Conservation (phyloP, 2,113 vertebrate genomes). For the Pluvianellus socialis region DNA sequence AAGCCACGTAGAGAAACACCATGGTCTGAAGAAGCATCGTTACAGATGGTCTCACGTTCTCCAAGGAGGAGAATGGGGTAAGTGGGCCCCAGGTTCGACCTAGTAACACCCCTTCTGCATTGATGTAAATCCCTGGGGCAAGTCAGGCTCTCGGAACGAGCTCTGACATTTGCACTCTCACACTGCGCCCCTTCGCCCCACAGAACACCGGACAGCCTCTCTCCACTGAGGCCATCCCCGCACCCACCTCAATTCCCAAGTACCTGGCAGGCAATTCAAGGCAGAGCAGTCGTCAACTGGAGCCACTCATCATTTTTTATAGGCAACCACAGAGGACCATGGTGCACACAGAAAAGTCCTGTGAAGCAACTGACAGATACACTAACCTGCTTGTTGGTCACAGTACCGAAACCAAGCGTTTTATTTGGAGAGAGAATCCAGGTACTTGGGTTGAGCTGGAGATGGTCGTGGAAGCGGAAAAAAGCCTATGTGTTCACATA, state of each 20-base stretch:
- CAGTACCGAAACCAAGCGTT: neutral
- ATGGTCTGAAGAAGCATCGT: neutral
- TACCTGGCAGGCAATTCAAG: neutral
- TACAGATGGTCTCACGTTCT: neutral
- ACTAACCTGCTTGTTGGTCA: neutral
- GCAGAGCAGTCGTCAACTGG: neutral
- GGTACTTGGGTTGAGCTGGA: neutral
- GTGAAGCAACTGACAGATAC: neutral
- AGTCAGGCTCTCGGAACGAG: neutral
- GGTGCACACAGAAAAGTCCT: neutral
- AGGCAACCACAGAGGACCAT: neutral
- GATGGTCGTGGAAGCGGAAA: neutral
- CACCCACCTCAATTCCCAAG: fast-evolving
- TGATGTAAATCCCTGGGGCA: neutral
- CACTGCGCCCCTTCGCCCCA: neutral
- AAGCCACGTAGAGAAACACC: neutral
- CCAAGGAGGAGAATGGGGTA: neutral
- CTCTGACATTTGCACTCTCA: neutral
- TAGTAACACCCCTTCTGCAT: neutral
- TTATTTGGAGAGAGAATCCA: neutral
- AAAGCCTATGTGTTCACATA: neutral
- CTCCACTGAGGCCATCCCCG: neutral
- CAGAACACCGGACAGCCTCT: fast-evolving
- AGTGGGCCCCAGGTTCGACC: neutral
- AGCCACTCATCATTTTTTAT: neutral